Conservation (phyloP, 37 sponge, comb jelly and placozoan genomes). For the Tethya wilhelma region DNA sequence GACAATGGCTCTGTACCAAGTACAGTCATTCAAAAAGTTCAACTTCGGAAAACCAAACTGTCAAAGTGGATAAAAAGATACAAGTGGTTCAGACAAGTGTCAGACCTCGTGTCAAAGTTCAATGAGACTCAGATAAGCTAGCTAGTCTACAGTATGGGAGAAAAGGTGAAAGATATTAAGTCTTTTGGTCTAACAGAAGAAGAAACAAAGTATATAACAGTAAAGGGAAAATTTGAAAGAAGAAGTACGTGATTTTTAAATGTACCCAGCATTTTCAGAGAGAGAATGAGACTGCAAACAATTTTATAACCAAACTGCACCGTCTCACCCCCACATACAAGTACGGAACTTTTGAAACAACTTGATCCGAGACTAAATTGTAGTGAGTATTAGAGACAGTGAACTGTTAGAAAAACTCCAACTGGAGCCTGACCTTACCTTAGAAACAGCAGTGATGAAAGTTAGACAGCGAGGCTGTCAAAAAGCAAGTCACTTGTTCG, state of each 20-base stretch:
- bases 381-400: too few relatives aligned
- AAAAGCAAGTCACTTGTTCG: too few relatives aligned
- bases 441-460: too few relatives aligned
- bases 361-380: conserved; percentile 45
- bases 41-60: conserved; percentile 34
- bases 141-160: conserved; percentile 26
- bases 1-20: background rate
- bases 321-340: conserved; percentile 12
- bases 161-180: conserved; percentile 26
- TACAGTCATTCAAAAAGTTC: background rate
- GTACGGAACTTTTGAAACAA: conserved; percentile 28
- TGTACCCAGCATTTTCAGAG: too few relatives aligned
- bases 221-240: conserved; percentile 2
- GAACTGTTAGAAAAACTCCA: conserved; percentile 33
- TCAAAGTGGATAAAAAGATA: conserved; percentile 32
- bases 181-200: background rate
- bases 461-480: too few relatives aligned
- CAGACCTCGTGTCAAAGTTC: background rate
- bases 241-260: too few relatives aligned
- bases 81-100: conserved; percentile 35
- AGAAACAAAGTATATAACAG: conserved; percentile 4
- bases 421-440: conserved; percentile 28
- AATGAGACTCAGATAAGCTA: conserved; percentile 18
- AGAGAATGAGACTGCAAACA: conserved; percentile 29
- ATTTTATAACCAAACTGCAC: conserved; percentile 33